Evolutionary conservation across 1,140 invertebrate genomes (phyloP).

Genomic region (Prorops nasuta): DNA sequence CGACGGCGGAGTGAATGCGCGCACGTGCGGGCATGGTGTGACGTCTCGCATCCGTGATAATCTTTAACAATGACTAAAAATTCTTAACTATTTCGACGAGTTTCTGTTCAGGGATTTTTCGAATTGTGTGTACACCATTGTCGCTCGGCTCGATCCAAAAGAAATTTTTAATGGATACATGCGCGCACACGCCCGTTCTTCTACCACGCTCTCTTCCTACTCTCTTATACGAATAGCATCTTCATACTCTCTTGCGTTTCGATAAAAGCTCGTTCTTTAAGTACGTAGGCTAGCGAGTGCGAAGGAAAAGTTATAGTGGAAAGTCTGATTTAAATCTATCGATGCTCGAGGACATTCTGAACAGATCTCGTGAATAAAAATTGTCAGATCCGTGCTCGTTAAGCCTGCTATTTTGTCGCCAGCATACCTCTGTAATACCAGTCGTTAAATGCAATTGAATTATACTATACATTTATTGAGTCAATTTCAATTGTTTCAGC

Average conservation of each 20-base stretch:
- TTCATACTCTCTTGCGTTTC: neutral
- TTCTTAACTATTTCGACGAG: neutral
- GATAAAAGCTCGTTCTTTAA: neutral
- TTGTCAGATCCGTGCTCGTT: conserved; percentile 12
- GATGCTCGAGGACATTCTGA: conserved; percentile 6
- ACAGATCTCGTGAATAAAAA: conserved; percentile 13
- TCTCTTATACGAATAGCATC: conserved; percentile 3
- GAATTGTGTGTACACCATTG: no score
- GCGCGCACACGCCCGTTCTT: conserved; percentile 3
- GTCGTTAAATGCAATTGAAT: no score
- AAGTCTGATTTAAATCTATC: neutral
- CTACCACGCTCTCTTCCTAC: conserved; percentile 21
- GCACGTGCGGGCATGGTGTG: conserved; percentile 1
- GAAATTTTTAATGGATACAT: neutral
- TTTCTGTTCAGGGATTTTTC: neutral
- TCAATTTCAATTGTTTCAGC: neutral
- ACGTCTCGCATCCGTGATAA: neutral
- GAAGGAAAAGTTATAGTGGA: neutral
- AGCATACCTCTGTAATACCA: no score
- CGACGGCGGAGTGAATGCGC: neutral
- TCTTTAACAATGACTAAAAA: neutral
- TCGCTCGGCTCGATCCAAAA: neutral
- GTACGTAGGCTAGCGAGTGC: neutral
- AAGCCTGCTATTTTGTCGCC: no score
- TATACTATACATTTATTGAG: no score